Evolutionary conservation across 2,113 vertebrate species (phyloP).

Genomic region (Crotalus helleri): DNA sequence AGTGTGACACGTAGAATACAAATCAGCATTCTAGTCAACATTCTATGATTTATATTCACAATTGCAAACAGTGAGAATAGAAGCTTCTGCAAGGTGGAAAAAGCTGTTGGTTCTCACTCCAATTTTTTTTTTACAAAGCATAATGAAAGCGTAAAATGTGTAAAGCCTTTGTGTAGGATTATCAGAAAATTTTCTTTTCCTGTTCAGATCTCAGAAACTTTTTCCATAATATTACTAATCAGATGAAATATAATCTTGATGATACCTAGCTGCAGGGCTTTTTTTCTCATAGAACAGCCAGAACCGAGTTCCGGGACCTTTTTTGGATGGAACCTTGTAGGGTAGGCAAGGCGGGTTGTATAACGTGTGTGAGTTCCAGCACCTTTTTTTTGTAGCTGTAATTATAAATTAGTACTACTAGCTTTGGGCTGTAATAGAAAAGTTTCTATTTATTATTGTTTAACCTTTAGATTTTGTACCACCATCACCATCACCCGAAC

Average conservation of each 20-base stretch:
- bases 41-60: neutral
- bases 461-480: neutral
- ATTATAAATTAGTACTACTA: constrained; percentile 5
- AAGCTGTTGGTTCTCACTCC: neutral
- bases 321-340: too few species aligned
- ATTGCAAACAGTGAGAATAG: neutral
- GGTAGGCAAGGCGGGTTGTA: too few species aligned
- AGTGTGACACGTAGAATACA: neutral
- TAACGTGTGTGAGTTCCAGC: too few species aligned
- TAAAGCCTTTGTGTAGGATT: neutral
- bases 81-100: neutral
- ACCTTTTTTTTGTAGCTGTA: neutral
- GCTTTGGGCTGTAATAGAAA: constrained; percentile 10
- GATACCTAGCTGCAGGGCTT: neutral
- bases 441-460: neutral
- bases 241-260: neutral
- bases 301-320: too few species aligned
- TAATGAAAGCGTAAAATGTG: neutral
- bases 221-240: neutral
- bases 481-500: accelerated
- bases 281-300: too few species aligned
- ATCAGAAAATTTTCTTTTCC: neutral
- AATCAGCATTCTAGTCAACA: neutral
- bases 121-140: neutral
- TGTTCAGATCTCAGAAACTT: neutral